These are phyloP conservation scores for Tenthredo distinguenda DNA, from an alignment of 2,888 invertebrate genomes.

Conservation along the genomic window DNA sequence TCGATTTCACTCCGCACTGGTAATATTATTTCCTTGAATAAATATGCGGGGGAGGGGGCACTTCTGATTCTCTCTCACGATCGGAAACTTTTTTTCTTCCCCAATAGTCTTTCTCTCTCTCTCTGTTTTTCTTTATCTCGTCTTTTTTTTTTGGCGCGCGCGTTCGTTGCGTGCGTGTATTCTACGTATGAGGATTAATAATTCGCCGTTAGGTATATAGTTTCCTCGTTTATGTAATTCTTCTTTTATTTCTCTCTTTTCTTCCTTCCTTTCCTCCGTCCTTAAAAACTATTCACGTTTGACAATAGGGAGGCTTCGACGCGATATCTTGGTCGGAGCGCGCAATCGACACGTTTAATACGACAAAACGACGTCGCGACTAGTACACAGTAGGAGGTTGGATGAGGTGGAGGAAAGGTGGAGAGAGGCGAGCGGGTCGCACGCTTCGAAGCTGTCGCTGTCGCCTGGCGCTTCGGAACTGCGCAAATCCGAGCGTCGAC, in stretches of 20 bases:
- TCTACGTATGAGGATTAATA: neutral
- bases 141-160: neutral
- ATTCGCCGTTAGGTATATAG: neutral
- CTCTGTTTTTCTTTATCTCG: neutral
- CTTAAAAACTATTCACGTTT: neutral
- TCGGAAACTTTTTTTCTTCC: neutral
- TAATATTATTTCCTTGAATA: neutral
- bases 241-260: neutral
- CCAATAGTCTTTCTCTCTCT: neutral
- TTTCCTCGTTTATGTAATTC: too few relatives aligned
- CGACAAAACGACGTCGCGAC: conserved; percentile 28
- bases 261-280: neutral
- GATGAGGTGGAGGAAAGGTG: conserved; percentile 12
- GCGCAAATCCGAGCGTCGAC: conserved; percentile 51
- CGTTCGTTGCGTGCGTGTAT: neutral
- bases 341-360: conserved; percentile 40
- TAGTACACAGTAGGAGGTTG: conserved; percentile 5
- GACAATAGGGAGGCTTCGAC: neutral
- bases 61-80: neutral
- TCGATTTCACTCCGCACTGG: conserved; percentile 4
- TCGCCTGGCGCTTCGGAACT: conserved; percentile 51
- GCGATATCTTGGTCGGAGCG: neutral
- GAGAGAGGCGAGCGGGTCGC: conserved; percentile 16
- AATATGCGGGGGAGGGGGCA: neutral
- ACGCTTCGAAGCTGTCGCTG: conserved; percentile 50